Conservation (phyloP, 2,113 vertebrate genomes). For the zebrafish (Danio rerio) region DNA sequence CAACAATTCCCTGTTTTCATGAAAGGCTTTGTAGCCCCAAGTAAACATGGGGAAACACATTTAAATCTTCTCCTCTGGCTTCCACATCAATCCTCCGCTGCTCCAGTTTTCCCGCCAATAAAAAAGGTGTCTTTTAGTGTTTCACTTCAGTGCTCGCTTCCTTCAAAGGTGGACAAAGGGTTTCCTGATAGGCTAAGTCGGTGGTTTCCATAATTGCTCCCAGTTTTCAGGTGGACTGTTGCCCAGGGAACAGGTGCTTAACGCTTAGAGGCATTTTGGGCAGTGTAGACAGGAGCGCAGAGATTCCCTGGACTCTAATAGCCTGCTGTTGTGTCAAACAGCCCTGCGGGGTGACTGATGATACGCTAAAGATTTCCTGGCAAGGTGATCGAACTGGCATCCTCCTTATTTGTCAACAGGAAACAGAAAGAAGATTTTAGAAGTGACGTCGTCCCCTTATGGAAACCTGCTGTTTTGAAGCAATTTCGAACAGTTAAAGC, state of each 20-base stretch:
- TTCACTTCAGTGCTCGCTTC: neutral
- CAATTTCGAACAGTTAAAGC: conserved; percentile 34
- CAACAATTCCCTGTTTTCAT: neutral
- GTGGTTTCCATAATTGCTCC: conserved; percentile 55
- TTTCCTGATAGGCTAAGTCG: conserved; percentile 23
- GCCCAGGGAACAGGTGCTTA: conserved; percentile 65
- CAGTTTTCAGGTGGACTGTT: conserved; percentile 48
- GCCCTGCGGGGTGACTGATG: conserved; percentile 65
- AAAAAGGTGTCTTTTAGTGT: conserved; percentile 2
- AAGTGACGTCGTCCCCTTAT: conserved; percentile 20
- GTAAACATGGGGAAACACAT: conserved; percentile 18
- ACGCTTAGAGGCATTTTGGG: conserved; percentile 57
- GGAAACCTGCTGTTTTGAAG: conserved; percentile 34
- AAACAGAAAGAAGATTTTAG: conserved; percentile 32
- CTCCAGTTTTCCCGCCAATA: neutral
- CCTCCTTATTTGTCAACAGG: conserved; percentile 59
- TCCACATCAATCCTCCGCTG: neutral
- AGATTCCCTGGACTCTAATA: conserved; percentile 63
- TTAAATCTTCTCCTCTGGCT: neutral
- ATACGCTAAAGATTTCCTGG: conserved; percentile 66
- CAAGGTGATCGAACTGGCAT: conserved; percentile 64
- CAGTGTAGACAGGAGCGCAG: conserved; percentile 40
- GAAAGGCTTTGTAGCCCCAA: conserved; percentile 38
- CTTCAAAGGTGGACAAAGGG: conserved; percentile 30
- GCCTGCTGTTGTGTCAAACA: conserved; percentile 54